Percentiles rank a stretch among this genome's conserved stretches.
These are phyloP conservation scores for Cerceris rybyensis DNA, from an alignment of 2,888 invertebrate genomes.

Conservation along the genomic window DNA sequence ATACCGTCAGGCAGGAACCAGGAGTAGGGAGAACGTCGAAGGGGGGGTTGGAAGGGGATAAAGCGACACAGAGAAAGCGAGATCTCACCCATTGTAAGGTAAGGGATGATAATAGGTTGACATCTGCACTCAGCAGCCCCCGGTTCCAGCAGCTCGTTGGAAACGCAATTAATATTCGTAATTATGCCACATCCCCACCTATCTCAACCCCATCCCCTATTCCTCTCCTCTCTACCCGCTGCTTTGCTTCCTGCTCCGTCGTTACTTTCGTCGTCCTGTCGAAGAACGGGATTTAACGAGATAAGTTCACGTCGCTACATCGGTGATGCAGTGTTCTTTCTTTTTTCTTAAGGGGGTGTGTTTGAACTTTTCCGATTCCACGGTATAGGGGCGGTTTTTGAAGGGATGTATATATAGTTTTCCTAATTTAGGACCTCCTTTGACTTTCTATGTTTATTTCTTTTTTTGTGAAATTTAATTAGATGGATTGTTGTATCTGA, in stretches of 20 bases:
- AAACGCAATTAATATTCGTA: constrained; percentile 81
- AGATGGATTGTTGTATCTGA: no score
- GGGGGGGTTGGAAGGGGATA: constrained; percentile 46
- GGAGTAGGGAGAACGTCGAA: constrained; percentile 3
- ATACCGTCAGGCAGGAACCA: constrained; percentile 33
- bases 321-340: constrained; percentile 46
- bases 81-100: constrained; percentile 74
- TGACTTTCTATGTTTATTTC: no score
- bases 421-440: no score
- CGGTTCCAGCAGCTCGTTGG: constrained; percentile 72
- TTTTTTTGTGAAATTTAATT: no score
- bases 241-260: not conserved
- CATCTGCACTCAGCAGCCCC: constrained; percentile 81
- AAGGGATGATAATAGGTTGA: constrained; percentile 81
- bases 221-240: constrained; percentile 3
- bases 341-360: not conserved
- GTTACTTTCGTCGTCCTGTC: constrained; percentile 54
- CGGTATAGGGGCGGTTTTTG: no score
- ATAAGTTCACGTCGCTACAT: constrained; percentile 68
- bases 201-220: constrained; percentile 32
- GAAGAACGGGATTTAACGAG: constrained; percentile 72
- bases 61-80: constrained; percentile 70
- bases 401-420: no score
- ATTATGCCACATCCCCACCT: constrained; percentile 74
- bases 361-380: no score